These are phyloP conservation scores for Alca torda DNA, from an alignment of 2,797 vertebrate species.

Conservation along the genomic window DNA sequence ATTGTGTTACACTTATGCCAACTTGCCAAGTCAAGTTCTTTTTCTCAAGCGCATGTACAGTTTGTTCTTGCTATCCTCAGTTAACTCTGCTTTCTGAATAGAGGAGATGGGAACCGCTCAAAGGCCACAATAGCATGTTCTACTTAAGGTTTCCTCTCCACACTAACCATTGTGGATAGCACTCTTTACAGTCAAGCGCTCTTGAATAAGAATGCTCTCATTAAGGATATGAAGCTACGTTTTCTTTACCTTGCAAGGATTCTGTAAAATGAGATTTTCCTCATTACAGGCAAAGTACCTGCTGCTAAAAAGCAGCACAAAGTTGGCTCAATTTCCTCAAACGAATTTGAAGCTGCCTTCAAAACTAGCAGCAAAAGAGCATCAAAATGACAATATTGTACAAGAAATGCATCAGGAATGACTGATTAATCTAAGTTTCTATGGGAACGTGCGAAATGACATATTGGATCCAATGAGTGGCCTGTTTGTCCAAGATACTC, in stretches of 20 bases:
- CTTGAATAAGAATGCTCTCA: conserved; percentile 61
- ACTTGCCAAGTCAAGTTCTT: conserved; percentile 74
- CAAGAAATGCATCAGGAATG: conserved; percentile 62
- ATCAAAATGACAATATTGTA: conserved; percentile 66
- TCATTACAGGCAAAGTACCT: conserved; percentile 60
- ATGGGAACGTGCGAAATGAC: conserved; percentile 64
- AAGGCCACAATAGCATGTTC: conserved; percentile 73
- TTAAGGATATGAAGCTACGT: conserved; percentile 50
- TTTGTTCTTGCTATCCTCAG: conserved; percentile 69
- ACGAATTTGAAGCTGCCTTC: conserved; percentile 37
- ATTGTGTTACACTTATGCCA: conserved; percentile 64
- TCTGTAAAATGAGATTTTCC: conserved; percentile 55
- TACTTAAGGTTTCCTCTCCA: conserved; percentile 72
- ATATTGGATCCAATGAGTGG: conserved; percentile 51
- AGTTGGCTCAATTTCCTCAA: conserved; percentile 20
- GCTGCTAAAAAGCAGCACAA: conserved; percentile 45
- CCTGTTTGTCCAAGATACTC: conserved; percentile 54
- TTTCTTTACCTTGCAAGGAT: conserved; percentile 55
- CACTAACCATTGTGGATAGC: conserved; percentile 63
- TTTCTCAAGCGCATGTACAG: conserved; percentile 71
- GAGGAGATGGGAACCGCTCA: conserved; percentile 73
- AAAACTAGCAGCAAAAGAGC: conserved; percentile 70
- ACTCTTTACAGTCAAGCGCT: conserved; percentile 69
- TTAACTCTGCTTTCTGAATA: conserved; percentile 70
- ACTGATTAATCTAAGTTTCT: conserved; percentile 70